Conservation (phyloP, 2,888 invertebrate genomes). For the Euplagia quadripunctaria region DNA sequence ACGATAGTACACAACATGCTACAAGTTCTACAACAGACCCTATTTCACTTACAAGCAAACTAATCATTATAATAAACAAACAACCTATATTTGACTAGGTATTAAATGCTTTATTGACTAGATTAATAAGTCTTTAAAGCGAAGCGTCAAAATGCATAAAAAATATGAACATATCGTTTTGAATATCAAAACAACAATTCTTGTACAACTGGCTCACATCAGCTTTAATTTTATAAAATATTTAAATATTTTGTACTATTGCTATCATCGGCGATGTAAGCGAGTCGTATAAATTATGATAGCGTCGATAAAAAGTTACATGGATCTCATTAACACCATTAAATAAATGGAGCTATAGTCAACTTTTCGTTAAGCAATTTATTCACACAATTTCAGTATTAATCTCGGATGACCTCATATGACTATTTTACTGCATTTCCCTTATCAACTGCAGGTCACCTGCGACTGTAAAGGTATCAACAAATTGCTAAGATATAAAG, state of each 20-base stretch:
- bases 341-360: conserved; percentile 42
- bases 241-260: conserved; percentile 57
- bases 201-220: conserved; percentile 66
- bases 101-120: conserved; percentile 58
- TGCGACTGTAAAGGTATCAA: conserved; percentile 31
- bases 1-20: conserved; percentile 53
- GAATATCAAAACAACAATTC: conserved; percentile 50
- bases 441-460: conserved; percentile 39
- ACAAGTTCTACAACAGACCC: conserved; percentile 40
- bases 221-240: conserved; percentile 50
- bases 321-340: conserved; percentile 61
- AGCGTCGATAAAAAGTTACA: conserved; percentile 42
- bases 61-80: conserved; percentile 36
- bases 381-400: conserved; percentile 30
- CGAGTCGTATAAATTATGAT: conserved; percentile 48
- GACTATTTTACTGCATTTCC: conserved; percentile 39
- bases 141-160: conserved; percentile 70
- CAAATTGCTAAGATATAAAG: conserved; percentile 61
- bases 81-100: conserved; percentile 47
- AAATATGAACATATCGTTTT: conserved; percentile 54
- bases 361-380: conserved; percentile 36
- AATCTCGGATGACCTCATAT: conserved; percentile 26
- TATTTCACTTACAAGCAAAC: conserved; percentile 45
- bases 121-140: conserved; percentile 62
- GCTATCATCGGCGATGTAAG: conserved; percentile 56